Base-by-base conservation (phyloP, 2,113 vertebrate species). In the Bos indicus region DNA sequence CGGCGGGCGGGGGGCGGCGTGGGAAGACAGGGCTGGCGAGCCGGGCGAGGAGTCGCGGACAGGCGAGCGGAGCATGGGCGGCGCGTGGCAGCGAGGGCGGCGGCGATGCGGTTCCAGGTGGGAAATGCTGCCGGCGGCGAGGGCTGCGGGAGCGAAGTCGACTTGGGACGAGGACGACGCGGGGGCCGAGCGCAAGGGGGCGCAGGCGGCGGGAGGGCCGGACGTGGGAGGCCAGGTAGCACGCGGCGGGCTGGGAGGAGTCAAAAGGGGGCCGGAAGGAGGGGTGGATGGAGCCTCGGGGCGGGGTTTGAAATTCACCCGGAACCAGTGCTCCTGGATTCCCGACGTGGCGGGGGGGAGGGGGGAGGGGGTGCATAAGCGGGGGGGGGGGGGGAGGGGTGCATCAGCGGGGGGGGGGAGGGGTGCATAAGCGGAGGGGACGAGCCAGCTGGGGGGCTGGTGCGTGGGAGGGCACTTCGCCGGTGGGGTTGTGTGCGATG, bases 371-470 rank as follows among this genome's bases (percentile, higher is more conserved):
- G 12, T 6, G 6, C 43, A 46, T 1, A 46, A 2, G 19, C 16
- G 43, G 3, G 17, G 43, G 5, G 52, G 2, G n/a, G n/a, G n/a
- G n/a, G n/a, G n/a, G n/a, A n/a, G n/a, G n/a, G n/a, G n/a, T n/a
- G n/a, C n/a, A n/a, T n/a, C n/a, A n/a, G n/a, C n/a, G 52, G 15
- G 16, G 52, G 43, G 16, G 52, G 52, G 52, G 6, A 5, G 13
- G 51, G 13, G 12, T 6, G 6, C 43, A 46, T 1, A 46, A 2
- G 19, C 16, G 43, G 3, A 14, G 43, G 5, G 52, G 2, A 3
- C 52, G 74, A 85, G 80, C 56, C 26, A 4, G 87, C 60, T 28
- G 5, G 17, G 54, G 36, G 56, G 46, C 43, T 2, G 28, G 14
- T n/a, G 74, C 14, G 84, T 51, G 52, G 14, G n/a, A 59, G 52